A percentile compares a stretch with the other conserved stretches of the same genome.
Evolutionary conservation across 1,140 invertebrate genomes (phyloP).

Genomic region (Eubasilissa regina): DNA sequence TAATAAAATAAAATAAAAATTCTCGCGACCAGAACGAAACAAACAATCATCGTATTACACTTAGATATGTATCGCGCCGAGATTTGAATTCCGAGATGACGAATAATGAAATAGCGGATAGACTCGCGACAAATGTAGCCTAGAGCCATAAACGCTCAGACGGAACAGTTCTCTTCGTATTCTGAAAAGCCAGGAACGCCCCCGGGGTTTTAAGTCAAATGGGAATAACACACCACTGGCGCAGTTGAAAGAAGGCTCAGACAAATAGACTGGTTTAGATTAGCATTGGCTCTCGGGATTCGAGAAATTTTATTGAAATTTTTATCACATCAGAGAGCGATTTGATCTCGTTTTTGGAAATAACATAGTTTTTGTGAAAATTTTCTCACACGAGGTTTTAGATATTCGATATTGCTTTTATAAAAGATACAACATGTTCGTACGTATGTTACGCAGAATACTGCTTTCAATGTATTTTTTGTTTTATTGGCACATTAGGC

Average conservation of each 20-base stretch:
- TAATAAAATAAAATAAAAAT: too few species aligned
- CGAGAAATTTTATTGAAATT: conserved; percentile 44
- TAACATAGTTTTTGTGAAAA: conserved; percentile 31
- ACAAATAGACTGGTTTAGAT: conserved; percentile 48
- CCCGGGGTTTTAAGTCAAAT: conserved; percentile 14
- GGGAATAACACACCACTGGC: conserved; percentile 25
- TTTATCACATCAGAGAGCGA: conserved; percentile 38
- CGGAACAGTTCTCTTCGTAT: neutral
- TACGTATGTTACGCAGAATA: neutral
- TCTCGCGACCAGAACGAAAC: too few species aligned
- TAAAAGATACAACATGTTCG: neutral
- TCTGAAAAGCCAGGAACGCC: conserved; percentile 1
- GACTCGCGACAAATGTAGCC: conserved; percentile 40
- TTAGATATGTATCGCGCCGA: neutral
- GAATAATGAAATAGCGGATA: conserved; percentile 43
- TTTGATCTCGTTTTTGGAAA: conserved; percentile 30
- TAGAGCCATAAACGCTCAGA: conserved; percentile 18
- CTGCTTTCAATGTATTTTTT: too few species aligned
- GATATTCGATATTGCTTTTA: conserved; percentile 20
- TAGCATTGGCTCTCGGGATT: conserved; percentile 46
- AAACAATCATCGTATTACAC: too few species aligned
- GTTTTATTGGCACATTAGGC: too few species aligned
- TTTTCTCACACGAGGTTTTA: neutral
- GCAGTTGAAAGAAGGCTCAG: conserved; percentile 17
- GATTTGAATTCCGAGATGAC: conserved; percentile 34